Conservation (phyloP, 2,113 vertebrate species). For the Lampris incognitus region DNA sequence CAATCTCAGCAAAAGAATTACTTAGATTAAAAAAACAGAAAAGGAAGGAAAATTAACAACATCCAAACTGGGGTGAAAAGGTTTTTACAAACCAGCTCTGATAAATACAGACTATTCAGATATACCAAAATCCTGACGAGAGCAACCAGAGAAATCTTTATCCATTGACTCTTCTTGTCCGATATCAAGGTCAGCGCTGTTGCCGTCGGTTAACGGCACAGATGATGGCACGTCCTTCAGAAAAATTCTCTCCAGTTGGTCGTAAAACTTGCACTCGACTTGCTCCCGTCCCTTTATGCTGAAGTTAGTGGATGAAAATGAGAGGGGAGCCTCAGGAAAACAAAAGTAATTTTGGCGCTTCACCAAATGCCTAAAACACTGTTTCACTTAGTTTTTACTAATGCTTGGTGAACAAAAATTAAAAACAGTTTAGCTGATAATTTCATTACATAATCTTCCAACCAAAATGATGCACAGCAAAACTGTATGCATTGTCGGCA, state of each 20-base stretch:
- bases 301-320: neutral
- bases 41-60: too few species aligned
- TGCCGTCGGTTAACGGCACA: neutral
- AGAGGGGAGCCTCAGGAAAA: neutral
- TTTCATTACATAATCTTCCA: too few species aligned
- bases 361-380: too few species aligned
- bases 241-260: constrained; percentile 73
- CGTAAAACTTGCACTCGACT: constrained; percentile 78
- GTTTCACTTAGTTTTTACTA: too few species aligned
- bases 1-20: too few species aligned
- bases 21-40: too few species aligned
- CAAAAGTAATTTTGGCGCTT: neutral
- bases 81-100: too few species aligned
- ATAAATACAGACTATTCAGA: neutral
- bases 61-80: too few species aligned
- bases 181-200: constrained; percentile 39
- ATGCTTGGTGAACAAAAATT: too few species aligned
- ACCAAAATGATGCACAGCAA: too few species aligned
- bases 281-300: constrained; percentile 68
- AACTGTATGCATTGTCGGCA: too few species aligned
- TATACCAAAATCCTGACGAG: constrained; percentile 66
- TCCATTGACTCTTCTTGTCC: constrained; percentile 56
- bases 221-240: constrained; percentile 60
- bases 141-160: constrained; percentile 38
- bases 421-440: too few species aligned